Base-by-base conservation (phyloP, 1,140 invertebrate species). In the Polyergus mexicanus region DNA sequence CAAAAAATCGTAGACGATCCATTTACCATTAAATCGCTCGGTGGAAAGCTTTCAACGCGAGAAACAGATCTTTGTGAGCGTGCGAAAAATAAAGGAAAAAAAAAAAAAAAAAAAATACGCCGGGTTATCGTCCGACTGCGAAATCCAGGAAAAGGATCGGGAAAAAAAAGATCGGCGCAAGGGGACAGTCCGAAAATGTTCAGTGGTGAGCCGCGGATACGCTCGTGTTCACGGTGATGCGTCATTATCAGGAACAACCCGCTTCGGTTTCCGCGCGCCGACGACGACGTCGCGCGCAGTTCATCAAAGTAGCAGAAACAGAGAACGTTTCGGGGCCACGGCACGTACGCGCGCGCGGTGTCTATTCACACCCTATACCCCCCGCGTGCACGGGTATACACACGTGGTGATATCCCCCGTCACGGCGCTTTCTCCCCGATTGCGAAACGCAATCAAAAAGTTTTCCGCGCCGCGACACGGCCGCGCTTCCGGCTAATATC, bases 401-500 rank as follows among this genome's bases (percentile, higher is more conserved):
- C 3, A 28, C 11, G 1, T 54, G n/a, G 47, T 35, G 10, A 10
- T 8, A 25, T 25, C 35, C 3, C 22, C 6, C 72, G 56, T 10
- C 32, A 6, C n/a, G 19, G 1, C 22, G 75, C 38, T 74, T 81
- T 28, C 41, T 81, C 51, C 5, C 28, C n/a, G 32, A 56, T 16
- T 10, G n/a, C 63, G 66, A 81, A 84, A 88, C 76, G 83, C 88
- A 90, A 92, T 92, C 89, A 89, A 92, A 92, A 92, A 92, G 86
- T 91, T 91, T 78, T 62, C 41, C 41, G 54, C 56, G 65, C 72
- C 60, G 56, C 69, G 44, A 51, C 71, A 66, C 47, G 80, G 68
- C 66, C 47, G 38, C 71, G 44, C 63, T 84, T 91, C 89, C 91
- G 87, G 86, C 86, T 92, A 92, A 92, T 92, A 92, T 92, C 92